A percentile compares a stretch with the other conserved stretches of the same genome.
Conservation (phyloP, 2,797 vertebrate species). For the Agapornis canus region DNA sequence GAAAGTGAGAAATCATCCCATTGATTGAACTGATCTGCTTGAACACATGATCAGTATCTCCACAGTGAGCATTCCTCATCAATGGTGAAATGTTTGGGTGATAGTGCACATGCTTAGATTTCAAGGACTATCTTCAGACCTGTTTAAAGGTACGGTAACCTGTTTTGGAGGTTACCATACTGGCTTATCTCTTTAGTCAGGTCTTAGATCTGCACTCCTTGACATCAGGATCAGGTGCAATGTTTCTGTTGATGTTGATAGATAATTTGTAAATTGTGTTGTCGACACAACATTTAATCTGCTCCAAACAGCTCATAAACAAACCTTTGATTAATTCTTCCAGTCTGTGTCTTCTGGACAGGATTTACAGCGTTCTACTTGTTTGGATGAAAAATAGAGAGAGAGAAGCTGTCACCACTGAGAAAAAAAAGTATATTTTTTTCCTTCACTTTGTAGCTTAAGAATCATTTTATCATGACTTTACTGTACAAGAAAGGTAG, state of each 20-base stretch:
- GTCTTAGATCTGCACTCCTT: neutral
- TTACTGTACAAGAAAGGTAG: slow-evolving; percentile 42
- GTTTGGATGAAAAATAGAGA: slow-evolving; percentile 76
- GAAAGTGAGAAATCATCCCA: neutral
- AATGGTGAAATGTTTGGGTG: neutral
- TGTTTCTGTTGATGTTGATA: slow-evolving; percentile 63
- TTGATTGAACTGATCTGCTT: neutral
- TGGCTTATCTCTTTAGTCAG: neutral
- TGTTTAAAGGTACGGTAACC: neutral
- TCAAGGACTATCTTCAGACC: neutral
- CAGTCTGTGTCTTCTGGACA: slow-evolving; percentile 69
- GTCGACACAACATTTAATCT: slow-evolving; percentile 78
- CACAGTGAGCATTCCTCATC: neutral
- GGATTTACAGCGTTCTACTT: slow-evolving; percentile 75
- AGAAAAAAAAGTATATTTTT: slow-evolving; percentile 24
- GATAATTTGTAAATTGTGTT: slow-evolving; percentile 77
- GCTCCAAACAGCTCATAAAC: slow-evolving; percentile 76
- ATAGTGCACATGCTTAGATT: neutral
- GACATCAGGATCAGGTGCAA: neutral
- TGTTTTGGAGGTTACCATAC: neutral
- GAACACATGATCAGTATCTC: neutral
- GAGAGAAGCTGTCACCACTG: slow-evolving; percentile 67
- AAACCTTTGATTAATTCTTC: slow-evolving; percentile 80
- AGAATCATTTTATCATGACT: slow-evolving; percentile 53
- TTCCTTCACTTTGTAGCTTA: slow-evolving; percentile 34